These are phyloP conservation scores for Anorthoa munda DNA, from an alignment of 2,888 invertebrate genomes.

Conservation along the genomic window DNA sequence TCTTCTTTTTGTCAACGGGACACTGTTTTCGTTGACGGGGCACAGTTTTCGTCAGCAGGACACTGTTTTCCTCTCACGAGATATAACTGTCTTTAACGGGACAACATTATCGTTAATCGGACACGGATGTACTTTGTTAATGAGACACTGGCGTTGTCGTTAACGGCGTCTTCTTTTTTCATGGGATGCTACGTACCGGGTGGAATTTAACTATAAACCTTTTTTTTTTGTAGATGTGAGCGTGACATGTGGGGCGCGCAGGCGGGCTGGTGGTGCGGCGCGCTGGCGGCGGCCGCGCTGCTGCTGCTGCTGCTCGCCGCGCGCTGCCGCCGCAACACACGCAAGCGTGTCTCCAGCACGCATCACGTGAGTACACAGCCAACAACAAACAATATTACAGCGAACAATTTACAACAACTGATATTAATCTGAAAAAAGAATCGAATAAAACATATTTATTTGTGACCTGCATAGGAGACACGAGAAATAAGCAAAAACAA, in stretches of 20 bases:
- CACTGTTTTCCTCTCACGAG: no score
- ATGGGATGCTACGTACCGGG: no score
- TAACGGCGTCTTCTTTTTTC: no score
- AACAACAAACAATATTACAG: no score
- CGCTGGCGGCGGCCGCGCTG: constrained; percentile 84
- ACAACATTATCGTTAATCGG: background rate
- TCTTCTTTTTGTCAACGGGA: background rate
- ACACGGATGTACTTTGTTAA: background rate
- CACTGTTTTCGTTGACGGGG: background rate
- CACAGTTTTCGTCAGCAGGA: background rate
- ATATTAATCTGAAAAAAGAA: no score
- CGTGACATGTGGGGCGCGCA: constrained; percentile 85
- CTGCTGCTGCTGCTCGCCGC: constrained; percentile 81
- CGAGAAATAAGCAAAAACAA: no score
- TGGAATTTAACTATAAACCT: background rate
- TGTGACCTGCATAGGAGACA: no score
- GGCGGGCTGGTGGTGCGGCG: constrained; percentile 87
- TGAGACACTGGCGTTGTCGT: background rate
- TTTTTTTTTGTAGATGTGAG: constrained; percentile 81
- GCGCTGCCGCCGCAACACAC: constrained; percentile 79
- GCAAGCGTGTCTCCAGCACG: constrained; percentile 67
- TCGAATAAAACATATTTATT: no score
- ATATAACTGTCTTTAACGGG: background rate
- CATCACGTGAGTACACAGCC: constrained; percentile 52
- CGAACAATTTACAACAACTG: no score